Evolutionary conservation across 2,797 vertebrate genomes (phyloP).

Genomic region (Characodon lateralis): DNA sequence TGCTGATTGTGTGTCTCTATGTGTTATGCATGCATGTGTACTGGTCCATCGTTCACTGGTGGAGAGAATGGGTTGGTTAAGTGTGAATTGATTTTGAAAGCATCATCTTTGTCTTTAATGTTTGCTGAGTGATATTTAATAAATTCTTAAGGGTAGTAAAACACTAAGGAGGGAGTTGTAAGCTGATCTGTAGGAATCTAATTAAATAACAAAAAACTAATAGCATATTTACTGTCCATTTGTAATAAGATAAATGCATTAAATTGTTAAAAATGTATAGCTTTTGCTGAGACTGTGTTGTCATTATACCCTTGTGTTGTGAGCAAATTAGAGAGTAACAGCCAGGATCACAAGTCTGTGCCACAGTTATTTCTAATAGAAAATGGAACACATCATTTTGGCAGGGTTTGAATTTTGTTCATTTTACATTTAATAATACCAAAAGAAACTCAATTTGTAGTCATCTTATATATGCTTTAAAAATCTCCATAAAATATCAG

Average conservation of each 20-base stretch:
- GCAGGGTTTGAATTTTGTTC: no score
- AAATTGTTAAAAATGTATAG: background rate
- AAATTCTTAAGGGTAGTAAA: background rate
- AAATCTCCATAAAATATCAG: background rate
- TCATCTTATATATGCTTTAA: background rate
- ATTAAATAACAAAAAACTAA: background rate
- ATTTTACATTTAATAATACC: no score
- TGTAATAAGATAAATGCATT: no score
- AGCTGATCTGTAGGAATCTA: background rate
- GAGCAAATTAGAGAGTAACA: no score
- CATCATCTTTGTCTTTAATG: background rate
- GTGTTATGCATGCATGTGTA: constrained; percentile 15
- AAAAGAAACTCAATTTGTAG: background rate
- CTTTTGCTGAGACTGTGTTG: background rate
- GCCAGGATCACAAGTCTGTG: no score
- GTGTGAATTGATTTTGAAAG: constrained; percentile 1
- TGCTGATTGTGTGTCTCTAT: constrained; percentile 13
- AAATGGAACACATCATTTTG: no score
- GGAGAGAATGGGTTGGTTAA: constrained; percentile 10
- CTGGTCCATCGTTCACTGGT: constrained; percentile 1
- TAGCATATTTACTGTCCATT: no score
- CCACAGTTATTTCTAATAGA: no score
- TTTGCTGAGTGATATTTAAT: constrained; percentile 5
- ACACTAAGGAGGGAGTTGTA: background rate
- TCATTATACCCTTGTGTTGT: background rate